These are phyloP conservation scores for Pogonocherus hispidulus DNA, from an alignment of 2,888 invertebrate species.

Conservation along the genomic window DNA sequence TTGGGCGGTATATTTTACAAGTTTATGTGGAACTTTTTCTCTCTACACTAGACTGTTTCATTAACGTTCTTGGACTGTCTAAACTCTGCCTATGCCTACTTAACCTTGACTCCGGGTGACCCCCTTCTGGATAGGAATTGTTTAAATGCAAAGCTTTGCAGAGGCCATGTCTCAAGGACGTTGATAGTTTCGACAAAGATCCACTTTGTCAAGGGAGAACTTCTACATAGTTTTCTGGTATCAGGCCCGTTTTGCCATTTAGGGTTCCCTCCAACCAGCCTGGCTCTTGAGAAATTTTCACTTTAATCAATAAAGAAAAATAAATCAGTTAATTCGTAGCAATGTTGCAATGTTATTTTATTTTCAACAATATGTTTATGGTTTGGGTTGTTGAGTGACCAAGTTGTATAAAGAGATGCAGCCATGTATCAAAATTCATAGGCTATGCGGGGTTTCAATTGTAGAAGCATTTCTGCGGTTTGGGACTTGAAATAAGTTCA, in stretches of 20 bases:
- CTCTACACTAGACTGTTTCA: constrained; percentile 59
- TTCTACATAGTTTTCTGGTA: constrained; percentile 98
- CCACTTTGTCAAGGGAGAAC: constrained; percentile 76
- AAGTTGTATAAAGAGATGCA: too few species aligned
- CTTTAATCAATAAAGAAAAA: constrained; percentile 70
- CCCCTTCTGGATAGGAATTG: constrained; percentile 56
- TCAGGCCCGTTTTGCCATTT: constrained; percentile 91
- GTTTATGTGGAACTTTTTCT: constrained; percentile 63
- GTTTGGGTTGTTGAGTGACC: too few species aligned
- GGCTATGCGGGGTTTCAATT: too few species aligned
- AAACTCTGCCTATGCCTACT: constrained; percentile 62
- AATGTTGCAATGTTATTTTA: too few species aligned
- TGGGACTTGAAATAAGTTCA: too few species aligned
- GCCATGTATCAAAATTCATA: too few species aligned
- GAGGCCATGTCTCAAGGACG: constrained; percentile 62
- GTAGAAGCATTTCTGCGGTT: too few species aligned
- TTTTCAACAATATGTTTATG: too few species aligned
- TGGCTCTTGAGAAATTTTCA: constrained; percentile 92
- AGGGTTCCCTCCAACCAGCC: constrained; percentile 98
- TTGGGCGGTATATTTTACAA: constrained; percentile 9
- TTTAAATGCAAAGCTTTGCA: constrained; percentile 63
- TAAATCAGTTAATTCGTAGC: too few species aligned
- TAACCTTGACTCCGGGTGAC: constrained; percentile 48
- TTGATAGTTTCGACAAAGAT: constrained; percentile 64
- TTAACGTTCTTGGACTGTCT: constrained; percentile 57